Conservation (phyloP, 2,888 invertebrate genomes). For the Abrostola triplasia region DNA sequence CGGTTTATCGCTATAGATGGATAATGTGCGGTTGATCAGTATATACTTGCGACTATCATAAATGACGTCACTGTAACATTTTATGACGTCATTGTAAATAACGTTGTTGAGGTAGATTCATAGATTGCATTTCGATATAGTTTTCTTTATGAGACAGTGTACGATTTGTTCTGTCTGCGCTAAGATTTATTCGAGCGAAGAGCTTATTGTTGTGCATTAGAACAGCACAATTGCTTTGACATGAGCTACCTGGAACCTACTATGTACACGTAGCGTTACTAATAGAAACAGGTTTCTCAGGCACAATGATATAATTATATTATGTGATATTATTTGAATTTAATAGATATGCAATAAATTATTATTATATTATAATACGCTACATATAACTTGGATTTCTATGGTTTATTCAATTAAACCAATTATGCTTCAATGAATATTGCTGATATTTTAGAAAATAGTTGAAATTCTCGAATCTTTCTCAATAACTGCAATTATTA, state of each 20-base stretch:
- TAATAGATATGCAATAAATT: background rate
- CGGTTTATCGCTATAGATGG: too few relatives aligned
- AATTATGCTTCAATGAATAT: too few relatives aligned
- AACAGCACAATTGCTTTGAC: slow-evolving; percentile 1
- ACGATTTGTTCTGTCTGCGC: background rate
- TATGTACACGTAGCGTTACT: background rate
- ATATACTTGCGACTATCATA: background rate
- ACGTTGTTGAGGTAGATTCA: too few relatives aligned
- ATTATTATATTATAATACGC: too few relatives aligned
- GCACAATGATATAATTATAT: background rate
- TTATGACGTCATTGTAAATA: slow-evolving; percentile 1
- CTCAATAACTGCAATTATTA: too few relatives aligned
- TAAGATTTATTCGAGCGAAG: slow-evolving; percentile 2
- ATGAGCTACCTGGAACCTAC: background rate
- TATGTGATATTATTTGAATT: background rate
- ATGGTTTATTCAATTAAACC: too few relatives aligned
- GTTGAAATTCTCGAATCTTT: too few relatives aligned
- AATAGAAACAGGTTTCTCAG: background rate
- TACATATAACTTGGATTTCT: too few relatives aligned
- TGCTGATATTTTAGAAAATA: too few relatives aligned
- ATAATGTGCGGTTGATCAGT: too few relatives aligned
- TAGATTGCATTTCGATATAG: background rate
- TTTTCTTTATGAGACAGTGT: background rate
- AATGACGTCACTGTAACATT: background rate
- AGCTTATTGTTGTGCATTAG: slow-evolving; percentile 3